phyloP scores from a whole-genome alignment of 2,113 vertebrate species.

The Labrus mixtus region DNA sequence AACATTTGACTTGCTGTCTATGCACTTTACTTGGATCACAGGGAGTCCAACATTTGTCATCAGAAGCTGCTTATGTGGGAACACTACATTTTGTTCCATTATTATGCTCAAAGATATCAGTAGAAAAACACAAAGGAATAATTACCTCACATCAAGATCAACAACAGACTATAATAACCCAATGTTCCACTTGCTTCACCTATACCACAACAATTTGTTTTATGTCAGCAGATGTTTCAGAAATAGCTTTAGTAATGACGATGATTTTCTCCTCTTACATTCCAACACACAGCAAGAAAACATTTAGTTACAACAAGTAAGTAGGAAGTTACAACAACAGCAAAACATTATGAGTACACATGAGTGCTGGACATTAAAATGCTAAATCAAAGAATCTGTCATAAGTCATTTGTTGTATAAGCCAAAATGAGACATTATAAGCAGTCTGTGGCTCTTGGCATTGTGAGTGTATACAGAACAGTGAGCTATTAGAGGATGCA shows the following conservation, averaged over 20 bases:
- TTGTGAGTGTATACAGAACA: slow-evolving; percentile 36
- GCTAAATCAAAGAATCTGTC: slow-evolving; percentile 22
- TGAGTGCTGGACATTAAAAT: slow-evolving; percentile 4
- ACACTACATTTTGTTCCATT: slow-evolving; percentile 29
- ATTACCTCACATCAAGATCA: slow-evolving; percentile 57
- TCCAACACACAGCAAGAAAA: slow-evolving; percentile 17
- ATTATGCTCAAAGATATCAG: slow-evolving; percentile 32
- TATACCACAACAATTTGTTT: slow-evolving; percentile 42
- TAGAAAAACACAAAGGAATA: slow-evolving; percentile 48
- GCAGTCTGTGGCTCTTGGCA: slow-evolving; percentile 41
- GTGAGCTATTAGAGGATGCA: slow-evolving; percentile 58
- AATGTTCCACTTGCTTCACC: slow-evolving; percentile 67
- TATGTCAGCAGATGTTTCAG: slow-evolving; percentile 53
- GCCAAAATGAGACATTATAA: slow-evolving; percentile 54
- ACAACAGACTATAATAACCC: slow-evolving; percentile 57
- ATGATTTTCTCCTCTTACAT: slow-evolving; percentile 51
- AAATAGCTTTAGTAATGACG: slow-evolving; percentile 14
- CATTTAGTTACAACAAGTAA: neutral
- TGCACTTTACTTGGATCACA: slow-evolving; percentile 24
- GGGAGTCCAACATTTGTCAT: slow-evolving; percentile 45
- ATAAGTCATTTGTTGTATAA: slow-evolving; percentile 38
- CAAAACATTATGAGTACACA: slow-evolving; percentile 22
- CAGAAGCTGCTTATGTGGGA: slow-evolving; percentile 59
- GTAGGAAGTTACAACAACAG: slow-evolving; percentile 35
- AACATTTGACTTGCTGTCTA: slow-evolving; percentile 50